phyloP scores from a whole-genome alignment of 2,888 invertebrate species.

The Lasioglossum zephyrum region DNA sequence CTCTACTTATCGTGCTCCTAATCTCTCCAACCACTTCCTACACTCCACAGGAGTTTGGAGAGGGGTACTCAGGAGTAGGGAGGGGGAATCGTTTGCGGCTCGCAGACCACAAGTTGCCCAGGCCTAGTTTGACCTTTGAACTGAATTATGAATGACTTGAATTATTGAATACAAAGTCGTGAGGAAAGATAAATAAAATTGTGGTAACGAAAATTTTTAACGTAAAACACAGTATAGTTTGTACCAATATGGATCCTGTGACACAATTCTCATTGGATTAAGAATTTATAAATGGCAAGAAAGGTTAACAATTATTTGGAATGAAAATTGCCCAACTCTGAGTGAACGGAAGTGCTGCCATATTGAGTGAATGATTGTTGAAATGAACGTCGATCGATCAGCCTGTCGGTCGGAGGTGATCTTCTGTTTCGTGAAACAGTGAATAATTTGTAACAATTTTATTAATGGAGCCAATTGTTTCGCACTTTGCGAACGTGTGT shows the following conservation, averaged over 20 bases:
- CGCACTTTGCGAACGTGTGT: neutral
- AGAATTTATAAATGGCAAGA: neutral
- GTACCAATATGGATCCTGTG: no score
- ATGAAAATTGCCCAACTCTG: neutral
- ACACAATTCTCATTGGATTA: neutral
- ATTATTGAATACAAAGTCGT: no score
- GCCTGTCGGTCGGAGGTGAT: constrained; percentile 26
- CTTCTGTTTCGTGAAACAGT: neutral
- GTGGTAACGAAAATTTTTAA: neutral
- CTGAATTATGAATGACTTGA: no score
- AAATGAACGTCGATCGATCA: constrained; percentile 6
- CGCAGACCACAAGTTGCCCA: no score
- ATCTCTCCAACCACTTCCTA: no score
- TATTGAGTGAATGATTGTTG: neutral
- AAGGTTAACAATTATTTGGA: neutral
- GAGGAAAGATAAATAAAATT: no score
- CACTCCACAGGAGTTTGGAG: no score
- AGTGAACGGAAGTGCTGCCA: neutral
- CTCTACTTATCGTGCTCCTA: no score
- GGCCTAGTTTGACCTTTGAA: no score
- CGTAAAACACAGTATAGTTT: neutral
- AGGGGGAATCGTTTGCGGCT: no score
- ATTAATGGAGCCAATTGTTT: neutral
- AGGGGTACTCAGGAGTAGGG: no score
- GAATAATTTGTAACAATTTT: neutral